Evolutionary conservation across 2,113 vertebrate genomes (phyloP).

Genomic region (Galemys pyrenaicus): DNA sequence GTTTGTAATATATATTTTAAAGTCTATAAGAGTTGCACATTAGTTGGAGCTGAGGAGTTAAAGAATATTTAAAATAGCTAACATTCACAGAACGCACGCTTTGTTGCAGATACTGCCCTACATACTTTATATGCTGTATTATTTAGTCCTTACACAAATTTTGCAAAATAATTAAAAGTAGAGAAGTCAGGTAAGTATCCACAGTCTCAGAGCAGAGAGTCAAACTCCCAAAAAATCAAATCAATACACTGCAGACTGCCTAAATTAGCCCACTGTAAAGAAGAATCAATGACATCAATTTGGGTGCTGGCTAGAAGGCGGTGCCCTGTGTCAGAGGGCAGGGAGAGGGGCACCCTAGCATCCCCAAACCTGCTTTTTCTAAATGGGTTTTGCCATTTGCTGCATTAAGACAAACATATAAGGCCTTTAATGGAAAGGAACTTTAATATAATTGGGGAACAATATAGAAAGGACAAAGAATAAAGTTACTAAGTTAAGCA

Average conservation of each 20-base stretch:
- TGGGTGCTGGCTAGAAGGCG: background rate
- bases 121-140: background rate
- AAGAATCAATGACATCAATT: background rate
- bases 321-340: too few species aligned
- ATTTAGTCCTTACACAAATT: background rate
- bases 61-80: background rate
- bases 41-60: background rate
- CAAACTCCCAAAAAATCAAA: background rate
- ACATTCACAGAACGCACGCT: background rate
- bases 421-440: too few species aligned
- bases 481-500: too few species aligned
- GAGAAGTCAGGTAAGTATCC: background rate
- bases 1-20: constrained; percentile 32
- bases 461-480: too few species aligned
- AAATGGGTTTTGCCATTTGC: too few species aligned
- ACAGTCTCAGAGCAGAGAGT: background rate
- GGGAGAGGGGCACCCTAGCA: too few species aligned
- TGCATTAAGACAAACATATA: too few species aligned
- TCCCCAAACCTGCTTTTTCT: too few species aligned
- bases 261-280: background rate
- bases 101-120: background rate
- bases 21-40: background rate
- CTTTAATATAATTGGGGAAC: too few species aligned
- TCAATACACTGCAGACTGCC: background rate
- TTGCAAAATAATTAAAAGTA: background rate